phyloP scores from a whole-genome alignment of 2,797 vertebrate species.

The Peromyscus melanophrys region DNA sequence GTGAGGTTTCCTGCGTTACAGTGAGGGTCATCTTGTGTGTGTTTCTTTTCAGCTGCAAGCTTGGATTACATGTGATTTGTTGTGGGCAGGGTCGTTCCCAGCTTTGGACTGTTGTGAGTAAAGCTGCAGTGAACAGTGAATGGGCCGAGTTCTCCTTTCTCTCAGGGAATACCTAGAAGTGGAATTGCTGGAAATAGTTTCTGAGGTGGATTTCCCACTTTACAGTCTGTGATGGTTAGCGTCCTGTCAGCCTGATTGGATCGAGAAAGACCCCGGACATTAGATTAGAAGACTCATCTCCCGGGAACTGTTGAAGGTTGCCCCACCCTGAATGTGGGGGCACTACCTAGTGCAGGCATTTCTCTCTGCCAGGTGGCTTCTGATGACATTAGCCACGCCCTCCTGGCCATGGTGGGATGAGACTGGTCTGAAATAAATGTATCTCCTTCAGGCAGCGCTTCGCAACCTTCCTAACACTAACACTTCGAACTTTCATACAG shows the following conservation, averaged over 20 bases:
- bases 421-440: not conserved
- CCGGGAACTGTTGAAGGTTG: no score
- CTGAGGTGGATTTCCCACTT: conserved; percentile 14
- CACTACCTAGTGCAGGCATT: no score
- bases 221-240: not conserved
- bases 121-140: not conserved
- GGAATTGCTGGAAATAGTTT: conserved; percentile 8
- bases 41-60: conserved; percentile 16
- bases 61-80: not conserved
- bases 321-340: not conserved
- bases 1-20: conserved; percentile 19
- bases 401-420: not conserved
- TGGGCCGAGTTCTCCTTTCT: not conserved
- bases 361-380: not conserved
- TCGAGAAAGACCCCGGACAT: not conserved
- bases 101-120: not conserved
- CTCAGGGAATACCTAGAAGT: conserved; percentile 7
- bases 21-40: not conserved
- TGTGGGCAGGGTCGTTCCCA: not conserved
- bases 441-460: not conserved
- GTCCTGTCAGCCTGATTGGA: not conserved
- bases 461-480: not conserved
- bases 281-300: not conserved
- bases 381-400: not conserved
- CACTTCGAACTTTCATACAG: not conserved